Evolutionary conservation across 2,888 invertebrate genomes (phyloP), one percentile per base, ranked within the genome.

Genomic region (Lamproptera curius): DNA sequence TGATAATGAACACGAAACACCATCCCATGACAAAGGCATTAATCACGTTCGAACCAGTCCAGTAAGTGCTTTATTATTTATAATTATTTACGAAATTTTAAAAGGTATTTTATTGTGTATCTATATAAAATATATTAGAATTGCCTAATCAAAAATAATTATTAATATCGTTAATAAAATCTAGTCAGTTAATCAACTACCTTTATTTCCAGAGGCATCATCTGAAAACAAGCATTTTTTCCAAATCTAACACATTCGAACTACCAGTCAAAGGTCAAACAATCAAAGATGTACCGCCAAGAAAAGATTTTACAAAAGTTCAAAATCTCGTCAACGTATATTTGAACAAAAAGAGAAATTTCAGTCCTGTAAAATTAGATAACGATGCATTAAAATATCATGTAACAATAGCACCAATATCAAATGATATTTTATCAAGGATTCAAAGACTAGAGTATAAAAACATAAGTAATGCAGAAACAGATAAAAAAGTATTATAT

Each of bases 301-400:
- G 76, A 54, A 78, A 63, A 65, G 72, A 80, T 26, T 79, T 76
- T 46, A 59, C 68, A 1, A 61, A 61, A 2, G 55, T 63, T 1
- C 62, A 72, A 58, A 63, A 66, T 42, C 62, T 77, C 8, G 70
- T 72, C 0, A 56, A 62, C 11, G 64, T 58, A 14, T 79, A 79
- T 53, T 49, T 77, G 33, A 61, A 49, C 13, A 46, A 50, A 20
- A 64, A 54, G 52, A 63, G 54, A 46, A 54, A 46, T 44, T 52
- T 26, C 2, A 40, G 16, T 23, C 9, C 5, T n/a, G 1, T 26
- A 13, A 26, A 17, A 11, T 0, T 9, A 4, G 2, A 11, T 9
- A 33, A 15, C 9, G 31, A 49, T 2, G 11, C 31, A 2, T 10
- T 5, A 11, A 36, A 38, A 28, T 23, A n/a, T n/a, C 34, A 14